A percentile compares a stretch with the other conserved stretches of the same genome.
These are phyloP conservation scores for Meriones psammophilus DNA, from an alignment of 2,797 vertebrate species.

Conservation along the genomic window DNA sequence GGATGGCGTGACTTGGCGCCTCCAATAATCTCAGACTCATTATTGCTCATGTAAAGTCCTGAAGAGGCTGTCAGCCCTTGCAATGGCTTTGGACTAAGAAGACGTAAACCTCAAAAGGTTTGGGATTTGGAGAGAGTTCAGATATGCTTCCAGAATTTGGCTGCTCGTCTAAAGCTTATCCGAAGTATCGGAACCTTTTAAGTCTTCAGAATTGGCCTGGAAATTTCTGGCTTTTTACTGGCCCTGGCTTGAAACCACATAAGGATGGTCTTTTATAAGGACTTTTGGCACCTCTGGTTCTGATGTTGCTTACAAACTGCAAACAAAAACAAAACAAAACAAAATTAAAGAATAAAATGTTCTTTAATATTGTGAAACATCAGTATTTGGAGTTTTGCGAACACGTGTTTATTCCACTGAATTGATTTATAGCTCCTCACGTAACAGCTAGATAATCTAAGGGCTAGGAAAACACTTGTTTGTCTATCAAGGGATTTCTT, in stretches of 20 bases:
- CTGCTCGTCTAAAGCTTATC: conserved; percentile 82
- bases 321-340: conserved; percentile 24
- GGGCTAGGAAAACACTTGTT: background rate
- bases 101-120: conserved; percentile 83
- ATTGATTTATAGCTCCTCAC: background rate
- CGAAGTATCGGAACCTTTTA: conserved; percentile 83
- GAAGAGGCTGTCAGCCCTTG: conserved; percentile 83
- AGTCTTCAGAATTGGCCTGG: conserved; percentile 79
- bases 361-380: conserved; percentile 24
- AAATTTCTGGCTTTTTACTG: conserved; percentile 76
- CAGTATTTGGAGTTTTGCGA: background rate
- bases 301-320: conserved; percentile 62
- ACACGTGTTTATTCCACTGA: background rate
- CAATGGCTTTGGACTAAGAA: conserved; percentile 74
- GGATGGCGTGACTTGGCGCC: conserved; percentile 86
- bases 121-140: conserved; percentile 82
- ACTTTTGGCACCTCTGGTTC: conserved; percentile 73
- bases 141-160: conserved; percentile 83
- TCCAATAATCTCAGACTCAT: conserved; percentile 87
- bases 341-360: conserved; percentile 43
- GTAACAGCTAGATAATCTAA: background rate
- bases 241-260: conserved; percentile 67
- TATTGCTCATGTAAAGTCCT: conserved; percentile 85
- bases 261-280: conserved; percentile 64
- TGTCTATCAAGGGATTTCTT: background rate